Conservation (phyloP, 1,140 invertebrate species). For the Drosophila aff. region DNA sequence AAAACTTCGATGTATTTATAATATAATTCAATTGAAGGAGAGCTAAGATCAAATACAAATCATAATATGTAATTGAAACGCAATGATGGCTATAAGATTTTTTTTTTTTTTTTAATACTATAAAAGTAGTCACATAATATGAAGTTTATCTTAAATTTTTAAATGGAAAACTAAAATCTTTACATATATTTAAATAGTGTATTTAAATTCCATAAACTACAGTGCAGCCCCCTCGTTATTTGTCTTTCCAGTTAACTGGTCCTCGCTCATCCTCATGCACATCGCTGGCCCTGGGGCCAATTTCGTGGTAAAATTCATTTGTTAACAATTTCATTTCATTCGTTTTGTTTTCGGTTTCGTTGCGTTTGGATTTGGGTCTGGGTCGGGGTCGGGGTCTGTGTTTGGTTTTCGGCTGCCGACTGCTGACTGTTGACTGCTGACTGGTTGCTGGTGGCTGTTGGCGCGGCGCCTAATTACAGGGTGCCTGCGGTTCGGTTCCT, state of each 20-base stretch:
- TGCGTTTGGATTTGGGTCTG: slow-evolving; percentile 36
- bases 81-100: no score
- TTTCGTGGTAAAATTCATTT: slow-evolving; percentile 81
- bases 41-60: no score
- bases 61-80: no score
- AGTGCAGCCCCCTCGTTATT: slow-evolving; percentile 59
- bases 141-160: background rate
- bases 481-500: slow-evolving; percentile 50
- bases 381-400: background rate
- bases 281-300: slow-evolving; percentile 66
- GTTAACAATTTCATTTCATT: slow-evolving; percentile 80
- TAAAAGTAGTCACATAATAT: background rate
- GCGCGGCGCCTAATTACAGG: slow-evolving; percentile 80
- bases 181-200: background rate
- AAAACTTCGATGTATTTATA: background rate
- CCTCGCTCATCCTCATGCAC: slow-evolving; percentile 34
- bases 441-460: slow-evolving; percentile 24
- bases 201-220: background rate
- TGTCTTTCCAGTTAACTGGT: slow-evolving; percentile 78
- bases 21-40: background rate
- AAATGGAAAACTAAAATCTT: background rate
- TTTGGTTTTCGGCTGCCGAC: slow-evolving; percentile 12
- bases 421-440: background rate
- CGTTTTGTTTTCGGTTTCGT: slow-evolving; percentile 43
- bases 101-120: no score